Evolutionary conservation across 2,888 invertebrate genomes (phyloP), one percentile per base, ranked within the genome.

Genomic region (Stenchaetothrips biformis): DNA sequence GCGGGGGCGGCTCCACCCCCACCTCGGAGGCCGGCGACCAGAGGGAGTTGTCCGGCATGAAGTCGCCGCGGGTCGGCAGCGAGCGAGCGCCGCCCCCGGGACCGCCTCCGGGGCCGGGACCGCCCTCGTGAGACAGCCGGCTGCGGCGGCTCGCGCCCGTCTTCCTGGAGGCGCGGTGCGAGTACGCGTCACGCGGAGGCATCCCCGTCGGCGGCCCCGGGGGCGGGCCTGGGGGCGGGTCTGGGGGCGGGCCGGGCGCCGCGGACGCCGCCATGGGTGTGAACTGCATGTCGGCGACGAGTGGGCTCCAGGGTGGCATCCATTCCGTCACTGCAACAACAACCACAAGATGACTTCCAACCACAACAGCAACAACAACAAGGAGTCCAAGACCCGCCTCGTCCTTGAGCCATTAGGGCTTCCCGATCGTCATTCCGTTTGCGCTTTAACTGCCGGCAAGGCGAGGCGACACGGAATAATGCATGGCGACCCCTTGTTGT

Each of bases 251-350:
- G 78, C 79, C 80, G 81, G 80, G 49, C 27, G 77, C 48, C 21
- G 21, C 21, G 78, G 21, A 21, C 62, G 11, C 48, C 80, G 79
- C 77, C 80, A 79, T 37, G 79, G 79, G 79, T 67, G 74, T 77
- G 79, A 78, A 79, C 80, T 87, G 82, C 86, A 87, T 0, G 86
- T 85, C 83, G 86, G 86, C 6, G 85, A 83, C 2, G 86, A 86
- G 16, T 85, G 85, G 48, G 86, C 86, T 81, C 86, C 86, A 1
- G 86, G 86, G 80, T 86, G 87, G 86, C 86, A 87, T 82, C 86
- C 85, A 79, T 86, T 85, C 16, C 86, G 84, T 74, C 67, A 74
- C 67, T 74, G 67, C 67, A 74, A 74, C 67, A 37, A 37, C 37
- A 37, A 37, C 2, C 2, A 37, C 37, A 37, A 37, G 37, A 37